These are phyloP conservation scores for Nesometra sesokonis DNA, from an alignment of 35 echinoderm and acorn worm genomes.

Conservation along the genomic window DNA sequence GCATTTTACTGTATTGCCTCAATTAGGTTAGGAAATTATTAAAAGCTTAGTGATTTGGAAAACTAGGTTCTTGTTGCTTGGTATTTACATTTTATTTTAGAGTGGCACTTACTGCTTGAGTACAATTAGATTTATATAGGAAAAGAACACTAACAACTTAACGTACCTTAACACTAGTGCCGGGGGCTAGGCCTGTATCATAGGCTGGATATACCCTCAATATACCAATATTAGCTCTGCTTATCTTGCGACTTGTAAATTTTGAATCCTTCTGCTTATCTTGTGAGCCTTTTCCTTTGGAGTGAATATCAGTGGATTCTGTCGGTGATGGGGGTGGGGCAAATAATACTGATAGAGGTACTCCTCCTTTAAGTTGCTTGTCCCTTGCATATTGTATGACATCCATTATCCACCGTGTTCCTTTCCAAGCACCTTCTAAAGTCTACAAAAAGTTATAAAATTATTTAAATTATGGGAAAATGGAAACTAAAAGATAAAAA, in stretches of 20 bases:
- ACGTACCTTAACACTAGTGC: conserved; percentile 93
- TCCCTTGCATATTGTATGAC: conserved; percentile 93
- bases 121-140: too few relatives aligned
- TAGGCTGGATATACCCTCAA: conserved; percentile 89
- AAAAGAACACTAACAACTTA: neutral
- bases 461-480: neutral
- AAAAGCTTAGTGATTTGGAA: too few relatives aligned
- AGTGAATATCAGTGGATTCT: neutral
- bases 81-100: too few relatives aligned
- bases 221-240: conserved; percentile 9
- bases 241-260: neutral
- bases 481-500: neutral
- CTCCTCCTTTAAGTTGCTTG: conserved; percentile 89
- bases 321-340: conserved; percentile 91
- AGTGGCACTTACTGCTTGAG: too few relatives aligned
- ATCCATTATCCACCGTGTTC: conserved; percentile 93
- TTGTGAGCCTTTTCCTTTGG: neutral
- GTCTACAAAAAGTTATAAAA: conserved; percentile 28
- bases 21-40: too few relatives aligned
- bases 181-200: conserved; percentile 76
- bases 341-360: conserved; percentile 89
- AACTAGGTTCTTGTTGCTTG: too few relatives aligned
- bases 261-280: neutral
- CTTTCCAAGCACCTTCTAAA: conserved; percentile 86
- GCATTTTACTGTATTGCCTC: too few relatives aligned